Evolutionary conservation across 92 coral and sea anemone genomes (phyloP).

Genomic region (Zoanthus solanderi): DNA sequence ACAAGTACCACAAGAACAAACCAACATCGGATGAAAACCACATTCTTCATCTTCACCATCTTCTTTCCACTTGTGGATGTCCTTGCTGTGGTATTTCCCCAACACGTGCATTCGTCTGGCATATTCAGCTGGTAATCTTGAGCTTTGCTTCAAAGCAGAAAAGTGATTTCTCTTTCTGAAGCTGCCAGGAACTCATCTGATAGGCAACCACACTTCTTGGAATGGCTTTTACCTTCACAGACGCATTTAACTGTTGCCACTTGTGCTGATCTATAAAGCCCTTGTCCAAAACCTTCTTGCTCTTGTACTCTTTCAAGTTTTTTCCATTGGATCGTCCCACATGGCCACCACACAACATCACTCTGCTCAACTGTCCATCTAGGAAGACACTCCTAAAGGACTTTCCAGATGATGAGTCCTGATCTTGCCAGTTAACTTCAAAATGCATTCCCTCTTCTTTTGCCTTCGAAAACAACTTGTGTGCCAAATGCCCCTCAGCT

Average conservation of each 20-base stretch:
- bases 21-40: slow-evolving; percentile 18
- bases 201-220: background rate
- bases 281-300: background rate
- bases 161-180: background rate
- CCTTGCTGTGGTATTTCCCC: slow-evolving; percentile 41
- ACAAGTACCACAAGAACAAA: slow-evolving; percentile 48
- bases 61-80: slow-evolving; percentile 55
- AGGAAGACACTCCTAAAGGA: background rate
- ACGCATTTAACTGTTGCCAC: slow-evolving; percentile 1
- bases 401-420: background rate
- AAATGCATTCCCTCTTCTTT: slow-evolving; percentile 3
- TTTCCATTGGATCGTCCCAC: background rate
- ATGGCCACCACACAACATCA: background rate
- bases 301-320: background rate
- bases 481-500: background rate
- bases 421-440: background rate
- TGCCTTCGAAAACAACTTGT: background rate
- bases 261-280: no score
- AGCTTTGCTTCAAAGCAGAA: slow-evolving; percentile 3
- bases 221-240: background rate
- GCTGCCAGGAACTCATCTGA: slow-evolving; percentile 12
- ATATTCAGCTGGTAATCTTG: slow-evolving; percentile 21
- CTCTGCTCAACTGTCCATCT: background rate
- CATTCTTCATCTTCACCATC: slow-evolving; percentile 42
- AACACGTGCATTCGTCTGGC: slow-evolving; percentile 39